Evolutionary conservation across 2,888 invertebrate genomes (phyloP), one percentile per base, ranked within the genome.

Genomic region (Ecliptopera silaceata): DNA sequence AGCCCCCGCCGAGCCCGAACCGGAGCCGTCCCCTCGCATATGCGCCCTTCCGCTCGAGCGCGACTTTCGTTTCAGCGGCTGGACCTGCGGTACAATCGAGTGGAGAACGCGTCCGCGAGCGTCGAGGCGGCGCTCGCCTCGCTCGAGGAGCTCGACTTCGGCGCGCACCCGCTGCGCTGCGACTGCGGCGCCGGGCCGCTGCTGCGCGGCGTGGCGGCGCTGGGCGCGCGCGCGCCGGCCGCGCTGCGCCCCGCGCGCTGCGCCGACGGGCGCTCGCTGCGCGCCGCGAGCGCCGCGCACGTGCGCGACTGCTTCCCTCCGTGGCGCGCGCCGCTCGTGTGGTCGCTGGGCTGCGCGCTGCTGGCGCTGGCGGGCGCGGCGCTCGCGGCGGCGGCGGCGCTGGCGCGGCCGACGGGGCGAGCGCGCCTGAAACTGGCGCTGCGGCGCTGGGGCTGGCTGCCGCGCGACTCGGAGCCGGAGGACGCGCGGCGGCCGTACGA

Each of bases 401-500:
- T 62, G n/a, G 50, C 56, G 61, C 61, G 63, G 12, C 53, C 62
- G 59, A 32, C 50, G 41, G 44, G 56, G 59, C 70, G 65, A 39
- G 55, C 45, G 38, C 64, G 56, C 32, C 17, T 70, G 4, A 73
- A 65, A 69, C 60, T 29, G 45, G 56, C 48, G 59, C 72, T 69
- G 49, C 61, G 45, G 22, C 58, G 29, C 49, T 59, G 48, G 51
- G 70, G 69, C 48, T 60, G 56, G 69, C 61, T 56, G 58, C 62
- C 56, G 42, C 63, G 51, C 32, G 22, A 42, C 12, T 41, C 45
- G 5, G 64, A 53, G 36, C 46, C 53, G 31, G 72, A 68, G 69
- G 71, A 56, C 17, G 29, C 0, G 32, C 65, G 17, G 38, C 63
- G 68, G 4, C 70, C 54, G 22, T 97, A 94, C 80, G 97, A 97